phyloP scores from a whole-genome alignment of 1,140 invertebrate species.

The Macrobrachium nipponense region DNA sequence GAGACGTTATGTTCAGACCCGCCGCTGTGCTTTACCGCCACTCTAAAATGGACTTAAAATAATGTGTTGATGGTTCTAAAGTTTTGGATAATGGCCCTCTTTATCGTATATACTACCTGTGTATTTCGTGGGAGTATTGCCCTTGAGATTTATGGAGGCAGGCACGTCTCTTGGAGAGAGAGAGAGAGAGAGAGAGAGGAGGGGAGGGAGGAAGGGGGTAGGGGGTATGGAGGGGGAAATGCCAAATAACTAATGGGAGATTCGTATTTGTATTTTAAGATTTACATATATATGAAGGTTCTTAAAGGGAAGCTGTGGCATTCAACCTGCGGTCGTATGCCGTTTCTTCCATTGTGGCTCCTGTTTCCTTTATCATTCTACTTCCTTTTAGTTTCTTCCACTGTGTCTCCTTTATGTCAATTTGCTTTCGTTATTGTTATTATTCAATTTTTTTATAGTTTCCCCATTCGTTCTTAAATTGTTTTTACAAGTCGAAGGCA shows the following conservation, averaged over 20 bases:
- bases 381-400: neutral
- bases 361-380: neutral
- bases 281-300: constrained; percentile 17
- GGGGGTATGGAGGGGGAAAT: neutral
- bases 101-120: constrained; percentile 23
- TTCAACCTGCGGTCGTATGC: neutral
- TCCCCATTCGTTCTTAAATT: no score
- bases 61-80: constrained; percentile 58
- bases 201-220: neutral
- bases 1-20: constrained; percentile 30
- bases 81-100: constrained; percentile 51
- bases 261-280: constrained; percentile 26
- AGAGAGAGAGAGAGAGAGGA: neutral
- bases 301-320: neutral
- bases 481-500: no score
- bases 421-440: neutral
- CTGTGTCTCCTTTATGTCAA: neutral
- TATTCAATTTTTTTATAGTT: neutral
- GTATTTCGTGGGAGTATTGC: constrained; percentile 5
- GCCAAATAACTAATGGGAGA: neutral
- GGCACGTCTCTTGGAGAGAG: no score
- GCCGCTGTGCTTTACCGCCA: constrained; percentile 30
- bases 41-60: constrained; percentile 51
- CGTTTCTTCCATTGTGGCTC: neutral
- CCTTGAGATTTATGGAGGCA: no score